Evolutionary conservation across 2,888 invertebrate genomes (phyloP).

Genomic region (Isotomurus palustris): DNA sequence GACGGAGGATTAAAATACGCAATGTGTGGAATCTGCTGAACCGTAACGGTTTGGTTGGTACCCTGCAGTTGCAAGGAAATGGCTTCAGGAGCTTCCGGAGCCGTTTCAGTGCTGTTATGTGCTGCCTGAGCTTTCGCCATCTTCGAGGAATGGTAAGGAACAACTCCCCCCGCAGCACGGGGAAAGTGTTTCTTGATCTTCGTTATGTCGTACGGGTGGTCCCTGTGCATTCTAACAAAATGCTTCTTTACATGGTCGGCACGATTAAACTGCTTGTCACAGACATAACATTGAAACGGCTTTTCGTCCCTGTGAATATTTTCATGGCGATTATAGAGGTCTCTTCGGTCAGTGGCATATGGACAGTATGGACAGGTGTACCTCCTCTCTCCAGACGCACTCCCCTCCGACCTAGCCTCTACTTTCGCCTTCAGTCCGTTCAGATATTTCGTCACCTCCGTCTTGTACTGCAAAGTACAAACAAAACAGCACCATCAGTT

Average conservation of each 20-base stretch:
- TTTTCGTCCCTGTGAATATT: constrained; percentile 91
- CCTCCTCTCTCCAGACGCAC: constrained; percentile 51
- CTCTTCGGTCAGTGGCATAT: constrained; percentile 84
- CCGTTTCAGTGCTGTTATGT: constrained; percentile 14
- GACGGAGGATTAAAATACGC: constrained; percentile 43
- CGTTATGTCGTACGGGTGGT: constrained; percentile 79
- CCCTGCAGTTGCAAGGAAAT: constrained; percentile 20
- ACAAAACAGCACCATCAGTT: constrained; percentile 1
- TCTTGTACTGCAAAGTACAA: constrained; percentile 4
- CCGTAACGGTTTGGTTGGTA: constrained; percentile 20
- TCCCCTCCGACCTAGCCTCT: constrained; percentile 48
- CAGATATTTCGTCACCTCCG: constrained; percentile 60
- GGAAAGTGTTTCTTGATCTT: constrained; percentile 63
- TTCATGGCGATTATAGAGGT: constrained; percentile 85
- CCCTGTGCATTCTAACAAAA: constrained; percentile 85
- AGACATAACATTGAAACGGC: constrained; percentile 88
- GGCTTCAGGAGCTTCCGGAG: constrained; percentile 5
- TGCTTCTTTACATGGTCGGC: constrained; percentile 94
- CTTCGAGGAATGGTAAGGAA: constrained; percentile 34
- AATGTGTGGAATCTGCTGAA: constrained; percentile 42
- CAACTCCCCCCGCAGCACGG: constrained; percentile 40
- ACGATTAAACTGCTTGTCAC: constrained; percentile 86
- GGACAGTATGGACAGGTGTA: constrained; percentile 84
- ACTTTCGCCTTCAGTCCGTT: constrained; percentile 64
- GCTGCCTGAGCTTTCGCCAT: constrained; percentile 14